These are phyloP conservation scores for Callaeas wilsoni DNA, from an alignment of 2,113 vertebrate genomes.

Conservation along the genomic window DNA sequence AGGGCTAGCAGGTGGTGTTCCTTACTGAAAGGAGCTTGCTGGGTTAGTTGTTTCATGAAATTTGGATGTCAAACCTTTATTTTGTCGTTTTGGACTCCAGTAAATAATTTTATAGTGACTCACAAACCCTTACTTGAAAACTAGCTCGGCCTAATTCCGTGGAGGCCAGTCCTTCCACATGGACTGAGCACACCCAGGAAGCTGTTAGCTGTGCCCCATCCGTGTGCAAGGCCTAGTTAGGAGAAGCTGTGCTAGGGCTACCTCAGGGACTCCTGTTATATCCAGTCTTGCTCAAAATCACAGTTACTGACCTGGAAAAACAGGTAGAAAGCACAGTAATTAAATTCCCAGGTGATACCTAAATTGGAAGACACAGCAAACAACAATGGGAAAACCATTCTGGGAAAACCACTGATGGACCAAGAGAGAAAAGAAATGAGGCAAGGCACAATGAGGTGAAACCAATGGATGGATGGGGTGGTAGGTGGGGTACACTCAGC, in stretches of 20 bases:
- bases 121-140: not conserved
- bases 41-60: not conserved
- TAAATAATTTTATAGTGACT: not conserved
- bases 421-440: not conserved
- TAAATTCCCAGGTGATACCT: not conserved
- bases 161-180: not conserved
- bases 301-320: slow-evolving; percentile 1
- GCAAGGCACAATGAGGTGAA: not conserved
- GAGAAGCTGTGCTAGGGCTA: not conserved
- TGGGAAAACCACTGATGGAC: not conserved
- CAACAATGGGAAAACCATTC: not conserved
- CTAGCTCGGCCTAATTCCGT: not conserved
- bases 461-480: not conserved
- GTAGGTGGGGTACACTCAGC: not conserved
- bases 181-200: not conserved
- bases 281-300: not conserved
- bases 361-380: not conserved
- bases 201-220: not conserved
- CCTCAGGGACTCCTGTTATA: not conserved
- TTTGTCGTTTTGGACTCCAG: not conserved
- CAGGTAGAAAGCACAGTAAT: not conserved
- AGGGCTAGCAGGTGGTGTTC: not conserved
- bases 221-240: not conserved
- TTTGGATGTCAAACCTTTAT: not conserved
- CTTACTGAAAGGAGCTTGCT: not conserved